phyloP scores from a whole-genome alignment of 2,113 vertebrate species.

The Psilopsiagon aurifrons region DNA sequence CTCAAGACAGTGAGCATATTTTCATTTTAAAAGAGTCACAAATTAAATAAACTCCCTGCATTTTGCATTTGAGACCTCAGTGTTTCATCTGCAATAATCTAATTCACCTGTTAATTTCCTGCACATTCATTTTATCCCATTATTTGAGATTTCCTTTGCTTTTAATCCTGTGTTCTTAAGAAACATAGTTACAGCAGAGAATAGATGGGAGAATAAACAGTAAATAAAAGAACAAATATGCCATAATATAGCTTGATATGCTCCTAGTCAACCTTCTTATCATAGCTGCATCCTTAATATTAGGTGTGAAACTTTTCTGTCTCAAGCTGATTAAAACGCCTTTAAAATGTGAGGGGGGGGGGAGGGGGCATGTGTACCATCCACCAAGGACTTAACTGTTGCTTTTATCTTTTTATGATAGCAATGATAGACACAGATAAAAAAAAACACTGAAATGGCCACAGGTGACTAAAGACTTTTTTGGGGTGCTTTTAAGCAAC shows the following conservation, averaged over 20 bases:
- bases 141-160: conserved; percentile 69
- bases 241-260: background rate
- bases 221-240: conserved; percentile 62
- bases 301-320: background rate
- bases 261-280: conserved; percentile 52
- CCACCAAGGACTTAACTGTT: background rate
- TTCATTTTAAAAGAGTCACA: conserved; percentile 63
- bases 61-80: conserved; percentile 57
- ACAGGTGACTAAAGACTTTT: background rate
- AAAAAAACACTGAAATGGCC: background rate
- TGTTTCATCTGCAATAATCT: conserved; percentile 64
- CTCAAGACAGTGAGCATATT: conserved; percentile 56
- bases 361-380: no score
- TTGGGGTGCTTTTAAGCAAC: background rate
- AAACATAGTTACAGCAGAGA: conserved; percentile 34
- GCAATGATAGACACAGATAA: background rate
- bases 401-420: background rate
- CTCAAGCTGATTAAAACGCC: conserved; percentile 10
- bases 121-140: conserved; percentile 63
- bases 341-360: background rate
- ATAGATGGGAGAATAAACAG: background rate
- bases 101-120: conserved; percentile 68
- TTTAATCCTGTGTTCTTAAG: conserved; percentile 62
- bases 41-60: conserved; percentile 64
- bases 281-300: conserved; percentile 7